Conservation (phyloP, 2,797 vertebrate genomes). For the Diplodus sargus region DNA sequence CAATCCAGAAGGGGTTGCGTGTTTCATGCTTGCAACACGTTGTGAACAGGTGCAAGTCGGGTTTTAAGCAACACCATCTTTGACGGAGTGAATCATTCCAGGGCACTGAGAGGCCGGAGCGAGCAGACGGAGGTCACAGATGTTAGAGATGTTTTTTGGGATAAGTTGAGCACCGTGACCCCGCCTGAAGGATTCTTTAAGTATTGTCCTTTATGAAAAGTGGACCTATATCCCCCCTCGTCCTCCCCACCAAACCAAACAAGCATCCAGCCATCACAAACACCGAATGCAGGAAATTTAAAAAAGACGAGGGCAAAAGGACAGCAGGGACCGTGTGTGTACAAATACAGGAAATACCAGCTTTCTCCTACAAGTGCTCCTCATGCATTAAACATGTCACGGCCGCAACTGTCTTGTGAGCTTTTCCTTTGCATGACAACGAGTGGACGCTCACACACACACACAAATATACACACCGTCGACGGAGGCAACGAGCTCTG, state of each 20-base stretch:
- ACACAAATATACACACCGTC: slow-evolving; percentile 9
- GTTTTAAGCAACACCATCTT: neutral
- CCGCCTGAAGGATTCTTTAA: slow-evolving; percentile 53
- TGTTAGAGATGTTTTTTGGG: slow-evolving; percentile 2
- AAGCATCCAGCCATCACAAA: slow-evolving; percentile 63
- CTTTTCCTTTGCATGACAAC: slow-evolving; percentile 35
- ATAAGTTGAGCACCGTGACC: slow-evolving; percentile 22
- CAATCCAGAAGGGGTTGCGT: neutral
- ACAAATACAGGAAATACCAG: slow-evolving; percentile 70
- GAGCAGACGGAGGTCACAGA: slow-evolving; percentile 33
- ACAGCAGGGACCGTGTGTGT: slow-evolving; percentile 42
- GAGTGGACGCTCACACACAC: slow-evolving; percentile 23
- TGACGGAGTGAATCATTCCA: neutral
- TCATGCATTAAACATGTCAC: slow-evolving; percentile 66
- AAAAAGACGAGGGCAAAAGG: slow-evolving; percentile 73
- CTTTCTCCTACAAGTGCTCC: slow-evolving; percentile 52
- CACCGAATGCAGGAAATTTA: slow-evolving; percentile 77
- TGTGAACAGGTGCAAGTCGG: neutral
- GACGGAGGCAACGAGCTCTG: neutral
- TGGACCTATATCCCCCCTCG: neutral
- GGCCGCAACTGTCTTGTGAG: slow-evolving; percentile 5
- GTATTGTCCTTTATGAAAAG: slow-evolving; percentile 62
- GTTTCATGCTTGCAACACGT: neutral
- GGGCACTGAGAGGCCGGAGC: neutral
- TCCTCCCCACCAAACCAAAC: slow-evolving; percentile 48